These are phyloP conservation scores for Drosophila sp. DNA, from an alignment of 1,140 invertebrate genomes.

Conservation along the genomic window DNA sequence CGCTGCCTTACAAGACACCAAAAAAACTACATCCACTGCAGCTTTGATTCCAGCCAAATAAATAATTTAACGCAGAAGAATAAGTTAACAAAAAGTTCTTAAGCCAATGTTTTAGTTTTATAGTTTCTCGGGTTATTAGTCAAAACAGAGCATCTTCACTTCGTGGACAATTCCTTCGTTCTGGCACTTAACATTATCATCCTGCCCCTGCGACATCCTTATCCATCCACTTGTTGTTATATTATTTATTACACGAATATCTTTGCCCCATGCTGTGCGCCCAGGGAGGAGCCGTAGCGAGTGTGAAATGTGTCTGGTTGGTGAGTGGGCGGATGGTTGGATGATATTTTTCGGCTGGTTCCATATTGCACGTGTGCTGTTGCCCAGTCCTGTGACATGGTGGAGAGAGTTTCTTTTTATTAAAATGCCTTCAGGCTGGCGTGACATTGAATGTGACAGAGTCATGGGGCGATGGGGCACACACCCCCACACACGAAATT, in stretches of 20 bases:
- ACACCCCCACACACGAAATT: constrained; percentile 8
- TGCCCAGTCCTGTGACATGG: not conserved
- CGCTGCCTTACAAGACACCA: no score
- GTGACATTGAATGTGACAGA: constrained; percentile 25
- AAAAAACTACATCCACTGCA: no score
- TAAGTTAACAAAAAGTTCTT: not conserved
- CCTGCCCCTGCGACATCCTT: not conserved
- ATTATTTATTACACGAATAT: constrained; percentile 46
- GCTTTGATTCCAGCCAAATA: no score
- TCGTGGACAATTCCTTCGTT: constrained; percentile 3
- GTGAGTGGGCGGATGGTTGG: not conserved
- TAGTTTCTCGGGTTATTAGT: not conserved
- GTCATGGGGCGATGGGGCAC: not conserved
- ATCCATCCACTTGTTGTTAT: constrained; percentile 29
- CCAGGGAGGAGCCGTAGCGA: constrained; percentile 7
- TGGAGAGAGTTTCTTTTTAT: constrained; percentile 14
- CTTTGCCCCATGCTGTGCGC: constrained; percentile 41
- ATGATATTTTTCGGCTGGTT: constrained; percentile 28
- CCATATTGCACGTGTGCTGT: constrained; percentile 26
- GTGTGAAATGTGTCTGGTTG: constrained; percentile 12
- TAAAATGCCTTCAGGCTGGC: constrained; percentile 34
- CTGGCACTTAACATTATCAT: constrained; percentile 3
- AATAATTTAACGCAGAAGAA: no score
- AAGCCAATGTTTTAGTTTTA: not conserved
- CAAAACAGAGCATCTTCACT: constrained; percentile 10